Percentiles rank a stretch among this genome's conserved stretches.
Evolutionary conservation across 2,797 vertebrate species (phyloP).

Genomic region (Cynopterus sphinx): DNA sequence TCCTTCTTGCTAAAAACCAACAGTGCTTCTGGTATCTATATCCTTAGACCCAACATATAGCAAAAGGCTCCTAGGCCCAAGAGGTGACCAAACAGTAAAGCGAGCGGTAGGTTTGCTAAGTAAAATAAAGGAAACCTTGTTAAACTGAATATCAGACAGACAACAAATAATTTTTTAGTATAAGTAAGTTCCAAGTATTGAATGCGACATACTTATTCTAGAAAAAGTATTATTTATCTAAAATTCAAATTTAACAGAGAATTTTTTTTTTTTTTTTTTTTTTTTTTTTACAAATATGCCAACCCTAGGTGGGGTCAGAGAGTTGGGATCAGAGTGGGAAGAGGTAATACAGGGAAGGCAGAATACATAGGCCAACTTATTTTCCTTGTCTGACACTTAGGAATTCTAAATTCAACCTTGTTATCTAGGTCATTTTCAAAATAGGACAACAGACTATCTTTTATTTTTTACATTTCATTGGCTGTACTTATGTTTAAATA

Average conservation of each 20-base stretch:
- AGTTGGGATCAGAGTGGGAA: neutral
- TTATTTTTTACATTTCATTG: conserved; percentile 1
- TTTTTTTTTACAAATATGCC: neutral
- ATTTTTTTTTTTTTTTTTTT: neutral
- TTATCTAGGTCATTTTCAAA: neutral
- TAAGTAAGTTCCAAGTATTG: neutral
- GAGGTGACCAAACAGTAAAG: neutral
- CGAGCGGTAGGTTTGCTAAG: neutral
- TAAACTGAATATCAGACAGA: neutral
- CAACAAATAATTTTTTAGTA: neutral
- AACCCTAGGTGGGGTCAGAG: neutral
- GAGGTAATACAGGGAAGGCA: neutral
- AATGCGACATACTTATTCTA: neutral
- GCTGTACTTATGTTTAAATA: neutral
- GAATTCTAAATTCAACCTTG: neutral
- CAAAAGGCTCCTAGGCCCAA: neutral
- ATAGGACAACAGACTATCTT: neutral
- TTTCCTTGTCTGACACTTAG: neutral
- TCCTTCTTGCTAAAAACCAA: neutral
- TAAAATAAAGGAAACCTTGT: neutral
- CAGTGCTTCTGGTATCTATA: neutral
- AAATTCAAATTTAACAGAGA: conserved; percentile 10
- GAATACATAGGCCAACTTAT: neutral
- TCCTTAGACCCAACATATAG: neutral
- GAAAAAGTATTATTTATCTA: neutral